These are phyloP conservation scores for Sinohyriopsis cumingii DNA, from an alignment of 2,888 invertebrate genomes.

Conservation along the genomic window DNA sequence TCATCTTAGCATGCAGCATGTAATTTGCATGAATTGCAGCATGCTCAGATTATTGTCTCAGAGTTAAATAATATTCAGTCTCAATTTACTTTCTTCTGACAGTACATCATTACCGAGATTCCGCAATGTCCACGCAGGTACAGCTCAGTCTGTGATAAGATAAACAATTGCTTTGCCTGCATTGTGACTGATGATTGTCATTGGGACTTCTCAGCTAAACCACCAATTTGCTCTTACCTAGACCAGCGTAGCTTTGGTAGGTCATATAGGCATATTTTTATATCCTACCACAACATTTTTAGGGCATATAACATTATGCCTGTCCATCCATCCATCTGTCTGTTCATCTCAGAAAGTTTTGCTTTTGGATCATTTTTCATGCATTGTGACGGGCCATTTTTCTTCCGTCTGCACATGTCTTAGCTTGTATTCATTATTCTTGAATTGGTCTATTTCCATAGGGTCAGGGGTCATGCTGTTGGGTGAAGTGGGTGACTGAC, in stretches of 20 bases:
- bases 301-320: conserved; percentile 38
- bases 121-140: conserved; percentile 78
- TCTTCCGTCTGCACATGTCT: too few species aligned
- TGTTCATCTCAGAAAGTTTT: background rate
- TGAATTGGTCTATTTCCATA: too few species aligned
- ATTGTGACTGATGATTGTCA: conserved; percentile 78
- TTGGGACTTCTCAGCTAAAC: conserved; percentile 63
- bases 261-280: too few species aligned
- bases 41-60: too few species aligned
- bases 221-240: too few species aligned
- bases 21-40: too few species aligned
- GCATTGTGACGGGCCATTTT: too few species aligned
- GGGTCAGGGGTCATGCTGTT: too few species aligned
- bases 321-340: background rate
- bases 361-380: background rate
- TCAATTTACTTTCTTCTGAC: conserved; percentile 12
- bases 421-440: too few species aligned
- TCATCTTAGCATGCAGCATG: too few species aligned
- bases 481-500: too few species aligned
- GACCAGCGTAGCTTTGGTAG: too few species aligned
- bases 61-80: background rate
- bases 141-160: conserved; percentile 81
- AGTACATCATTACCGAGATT: conserved; percentile 25
- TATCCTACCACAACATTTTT: conserved; percentile 53
- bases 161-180: conserved; percentile 91